Evolutionary conservation across 2,797 vertebrate species (phyloP).

Genomic region (Lacerta bilineata): DNA sequence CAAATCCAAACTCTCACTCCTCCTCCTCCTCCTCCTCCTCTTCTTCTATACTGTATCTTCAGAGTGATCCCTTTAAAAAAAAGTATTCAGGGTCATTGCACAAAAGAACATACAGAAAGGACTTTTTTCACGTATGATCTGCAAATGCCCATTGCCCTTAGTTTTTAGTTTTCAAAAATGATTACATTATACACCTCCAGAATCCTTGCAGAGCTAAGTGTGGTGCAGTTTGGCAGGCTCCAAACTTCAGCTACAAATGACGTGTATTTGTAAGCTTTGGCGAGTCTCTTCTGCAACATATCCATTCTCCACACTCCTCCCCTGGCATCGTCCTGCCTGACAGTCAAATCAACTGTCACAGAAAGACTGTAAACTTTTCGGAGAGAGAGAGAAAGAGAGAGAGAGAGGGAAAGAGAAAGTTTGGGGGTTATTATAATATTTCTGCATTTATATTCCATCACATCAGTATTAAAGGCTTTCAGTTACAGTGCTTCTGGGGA

Average conservation of each 20-base stretch:
- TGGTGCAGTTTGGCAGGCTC: constrained; percentile 57
- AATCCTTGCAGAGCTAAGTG: constrained; percentile 51
- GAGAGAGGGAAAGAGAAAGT: constrained; percentile 70
- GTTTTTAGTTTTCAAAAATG: background rate
- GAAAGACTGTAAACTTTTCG: constrained; percentile 84
- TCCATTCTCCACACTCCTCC: constrained; percentile 80
- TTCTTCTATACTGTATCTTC: background rate
- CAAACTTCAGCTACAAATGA: constrained; percentile 57
- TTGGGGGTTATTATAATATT: constrained; percentile 86
- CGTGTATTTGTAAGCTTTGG: constrained; percentile 71
- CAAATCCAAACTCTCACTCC: too few relatives aligned
- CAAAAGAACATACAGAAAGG: constrained; percentile 16
- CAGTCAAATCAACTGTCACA: constrained; percentile 82
- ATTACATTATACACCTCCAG: background rate
- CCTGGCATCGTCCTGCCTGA: constrained; percentile 81
- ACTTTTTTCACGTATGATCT: background rate
- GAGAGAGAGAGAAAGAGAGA: background rate
- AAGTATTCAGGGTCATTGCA: background rate
- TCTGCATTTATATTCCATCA: constrained; percentile 87
- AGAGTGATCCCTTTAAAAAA: background rate
- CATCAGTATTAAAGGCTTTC: constrained; percentile 87
- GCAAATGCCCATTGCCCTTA: constrained; percentile 27
- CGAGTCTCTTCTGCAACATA: constrained; percentile 67
- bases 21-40: too few relatives aligned
- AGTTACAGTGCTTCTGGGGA: constrained; percentile 86